Evolutionary conservation across 2,797 vertebrate species (phyloP), one percentile per base, ranked within the genome.

Genomic region (Hybognathus amarus): DNA sequence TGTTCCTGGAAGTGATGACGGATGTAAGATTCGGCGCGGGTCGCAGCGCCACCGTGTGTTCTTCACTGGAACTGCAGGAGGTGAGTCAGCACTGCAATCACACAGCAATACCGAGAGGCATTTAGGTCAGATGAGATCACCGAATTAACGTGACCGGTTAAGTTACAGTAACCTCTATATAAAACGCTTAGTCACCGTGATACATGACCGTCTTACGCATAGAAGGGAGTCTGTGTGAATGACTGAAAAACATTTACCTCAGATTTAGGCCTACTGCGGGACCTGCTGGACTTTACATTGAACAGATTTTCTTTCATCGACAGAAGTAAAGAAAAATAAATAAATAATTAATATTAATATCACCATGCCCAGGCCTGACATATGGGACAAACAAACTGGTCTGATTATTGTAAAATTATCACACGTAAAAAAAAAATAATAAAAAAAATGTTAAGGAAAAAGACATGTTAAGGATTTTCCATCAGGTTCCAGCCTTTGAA

Each of bases 21-120:
- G 40, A 59, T 22, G 6, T 20, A 33, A 0, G 75, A 1, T 9
- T 75, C 0, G 1, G 4, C n/a, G 54, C 50, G 74, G 87, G 8
- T 42, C 17, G 18, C 40, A 47, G 42, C 7, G 64, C 56, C 90
- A 85, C 45, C 91, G 84, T 45, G 15, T 88, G 93, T 79, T 11
- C 1, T 0, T 50, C 2, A 45, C 66, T 2, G 22, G 79, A 84
- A 85, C 70, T 50, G 76, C 77, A 82, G 12, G 24, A 9, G 66
- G 77, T 76, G 84, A 87, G 69, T 78, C 82, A 87, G 56, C 85
- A 86, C 89, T 87, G 92, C 84, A 93, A 92, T 80, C 83, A 71
- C 7, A 2, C 9, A 77, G 91, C 86, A 92, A 93, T 86, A 69
- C 42, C 30, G 38, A 67, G 33, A 6, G 70, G 36, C 52, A 74